Base-by-base conservation (phyloP, 2,113 vertebrate species). In the Dryoscopus gambensis region DNA sequence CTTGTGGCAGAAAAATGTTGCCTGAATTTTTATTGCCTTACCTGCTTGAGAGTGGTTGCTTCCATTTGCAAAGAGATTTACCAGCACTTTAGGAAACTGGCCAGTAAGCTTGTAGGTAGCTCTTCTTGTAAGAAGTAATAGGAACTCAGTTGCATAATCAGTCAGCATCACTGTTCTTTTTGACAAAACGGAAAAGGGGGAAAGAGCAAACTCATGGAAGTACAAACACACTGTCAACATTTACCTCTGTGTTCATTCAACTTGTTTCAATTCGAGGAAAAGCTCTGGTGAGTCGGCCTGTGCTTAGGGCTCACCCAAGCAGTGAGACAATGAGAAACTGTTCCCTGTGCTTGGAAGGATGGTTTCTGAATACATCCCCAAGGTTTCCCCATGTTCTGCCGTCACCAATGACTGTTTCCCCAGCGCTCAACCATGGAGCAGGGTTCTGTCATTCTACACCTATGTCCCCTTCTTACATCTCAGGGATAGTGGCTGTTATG, bases 11-110 rank as follows among this genome's bases (percentile, higher is more conserved):
- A 94, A 96, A 98, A 98, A 97, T 90, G 65, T 46, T 78, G 64
- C 63, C 83, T 44, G 70, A 76, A 85, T 97, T 97, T 94, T 98
- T 98, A 97, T 97, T 80, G 82, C 95, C 87, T 98, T 98, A 98
- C 85, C 95, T 97, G 97, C 92, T 98, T 63, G 33, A 98, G 90
- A 87, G 95, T 16, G 47, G 35, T 37, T 56, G 55, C 16, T 91
- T 17, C 56, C 74, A 56, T 73, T 94, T 90, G 74, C 64, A 87
- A 73, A 10, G 56, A 64, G 33, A 65, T 73, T 85, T 71, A 68
- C 14, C 57, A 93, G 30, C 50, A 49, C 59, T 88, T 92, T 31
- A 93, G 76, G 37, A 84, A 93, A 95, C 15, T 59, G 16, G 35
- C 37, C n/a, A 49, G 59, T 64, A 79, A 89, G 49, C 46, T 75